Evolutionary conservation across 2,113 vertebrate genomes (phyloP), one percentile per base, ranked within the genome.

Genomic region (Catharus fuscescens): DNA sequence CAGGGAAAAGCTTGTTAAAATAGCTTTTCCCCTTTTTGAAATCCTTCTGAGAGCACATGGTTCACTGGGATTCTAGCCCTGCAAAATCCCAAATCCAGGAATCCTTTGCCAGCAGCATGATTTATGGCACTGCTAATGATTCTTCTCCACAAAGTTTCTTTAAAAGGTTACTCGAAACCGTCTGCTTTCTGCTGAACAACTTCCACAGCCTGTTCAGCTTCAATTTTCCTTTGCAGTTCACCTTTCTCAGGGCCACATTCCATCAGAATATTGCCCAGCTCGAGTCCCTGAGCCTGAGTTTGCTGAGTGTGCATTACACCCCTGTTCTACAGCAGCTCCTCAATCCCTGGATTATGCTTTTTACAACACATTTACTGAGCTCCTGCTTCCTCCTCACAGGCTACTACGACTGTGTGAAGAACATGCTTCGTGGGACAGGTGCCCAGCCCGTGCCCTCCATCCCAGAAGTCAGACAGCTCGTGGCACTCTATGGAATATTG

Each of bases 381-480:
- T 64, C 24, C 5, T 45, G 47, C 50, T 74, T 92, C 79, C 80
- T 88, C 76, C 86, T 78, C 65, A 10, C 96, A 99, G 99, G 98
- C 8, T 98, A 98, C 62, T 98, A 97, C 86, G 98, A 96, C 95
- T 98, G 98, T 74, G 77, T 98, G 97, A 98, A 98, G 25, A 98
- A 96, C 5, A 92, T 92, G 2, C 97, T 98, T 15, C 97, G 82
- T 19, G 97, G 97, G 80, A 48, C 79, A 18, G 90, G 96, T 16
- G 66, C 93, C 42, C 98, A 99, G 67, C 98, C 98, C 48, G 73
- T 98, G 98, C 98, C 98, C 54, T 98, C 98, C 7, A 97, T 98
- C 5, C 97, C 97, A 25, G 98, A 98, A 7, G 97, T 99, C 82
- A 96, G 98, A 7, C 98, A 99, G 96, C 98, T 99, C 12, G 80